Evolutionary conservation across 2,888 invertebrate genomes (phyloP), one percentile per base, ranked within the genome.

Genomic region (Diplolepis rosae): DNA sequence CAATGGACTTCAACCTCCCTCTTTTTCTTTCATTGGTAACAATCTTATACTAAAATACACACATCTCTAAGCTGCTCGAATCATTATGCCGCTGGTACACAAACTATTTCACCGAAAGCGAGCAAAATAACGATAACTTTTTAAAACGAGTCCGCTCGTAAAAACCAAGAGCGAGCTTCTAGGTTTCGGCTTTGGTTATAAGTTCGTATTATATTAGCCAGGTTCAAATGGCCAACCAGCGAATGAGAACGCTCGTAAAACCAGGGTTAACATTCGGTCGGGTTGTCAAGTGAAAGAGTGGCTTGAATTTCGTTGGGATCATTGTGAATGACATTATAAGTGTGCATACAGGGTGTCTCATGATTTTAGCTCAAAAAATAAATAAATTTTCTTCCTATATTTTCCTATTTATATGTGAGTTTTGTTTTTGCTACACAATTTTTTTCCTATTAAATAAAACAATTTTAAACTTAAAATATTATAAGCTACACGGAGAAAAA

Each of bases 161-260:
- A 88, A n/a, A 88, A 83, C 68, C 77, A 75, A 75, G 77, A 77
- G 78, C 77, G 80, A 79, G 77, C 84, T 88, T 81, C 86, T 86
- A 87, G 86, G 85, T 85, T 88, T 86, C 82, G 84, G 84, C 86
- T 88, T 87, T 85, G 83, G 86, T 85, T 88, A 88, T 88, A 88
- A 88, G 88, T 88, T 87, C 83, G 87, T 86, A 88, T 88, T 88
- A 88, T 88, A 87, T 88, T 88, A 87, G 87, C 81, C 82, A 81
- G 84, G 76, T 83, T 82, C 81, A 79, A 86, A 88, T 83, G 82
- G 80, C 78, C 76, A 68, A 76, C 70, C 81, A 81, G 66, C 88
- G 87, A 88, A 88, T 87, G 81, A 79, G 78, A 77, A 75, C 76
- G 83, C 75, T 87, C 88, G 87, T 88, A 88, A 88, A 88, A 85